Percentiles rank a stretch among this genome's conserved stretches.
Conservation (phyloP, 2,113 vertebrate species). For the Chaetops frenatus region DNA sequence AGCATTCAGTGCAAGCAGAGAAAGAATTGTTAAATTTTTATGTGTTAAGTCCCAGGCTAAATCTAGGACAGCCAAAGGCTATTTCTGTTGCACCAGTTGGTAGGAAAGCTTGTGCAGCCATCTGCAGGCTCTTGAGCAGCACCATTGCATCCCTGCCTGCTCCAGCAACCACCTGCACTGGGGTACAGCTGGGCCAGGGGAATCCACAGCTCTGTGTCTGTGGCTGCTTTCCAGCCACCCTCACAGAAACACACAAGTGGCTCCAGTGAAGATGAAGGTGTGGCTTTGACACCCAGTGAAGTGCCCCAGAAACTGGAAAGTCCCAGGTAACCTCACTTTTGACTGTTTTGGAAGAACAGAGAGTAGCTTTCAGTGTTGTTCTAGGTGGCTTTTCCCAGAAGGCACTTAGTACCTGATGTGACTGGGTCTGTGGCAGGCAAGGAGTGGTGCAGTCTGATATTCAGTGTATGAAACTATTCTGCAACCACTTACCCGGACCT, state of each 20-base stretch:
- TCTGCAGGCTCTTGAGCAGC: constrained; percentile 17
- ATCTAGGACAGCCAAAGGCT: constrained; percentile 12
- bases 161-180: neutral
- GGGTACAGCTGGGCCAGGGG: neutral
- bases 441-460: neutral
- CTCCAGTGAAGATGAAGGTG: neutral
- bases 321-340: neutral
- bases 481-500: neutral
- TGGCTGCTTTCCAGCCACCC: neutral
- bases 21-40: neutral
- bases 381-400: neutral
- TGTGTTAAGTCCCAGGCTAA: neutral
- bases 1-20: neutral
- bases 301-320: neutral
- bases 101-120: constrained; percentile 41
- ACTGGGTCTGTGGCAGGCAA: neutral
- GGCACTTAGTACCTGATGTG: neutral
- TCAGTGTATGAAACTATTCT: neutral
- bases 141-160: neutral
- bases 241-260: neutral
- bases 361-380: neutral
- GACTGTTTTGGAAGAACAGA: neutral
- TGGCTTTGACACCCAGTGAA: neutral
- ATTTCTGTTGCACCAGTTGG: neutral
- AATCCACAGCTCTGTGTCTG: neutral